A percentile compares a stretch with the other conserved stretches of the same genome.
Conservation (phyloP, 2,113 vertebrate species). For the Nyctereutes procyonoides region DNA sequence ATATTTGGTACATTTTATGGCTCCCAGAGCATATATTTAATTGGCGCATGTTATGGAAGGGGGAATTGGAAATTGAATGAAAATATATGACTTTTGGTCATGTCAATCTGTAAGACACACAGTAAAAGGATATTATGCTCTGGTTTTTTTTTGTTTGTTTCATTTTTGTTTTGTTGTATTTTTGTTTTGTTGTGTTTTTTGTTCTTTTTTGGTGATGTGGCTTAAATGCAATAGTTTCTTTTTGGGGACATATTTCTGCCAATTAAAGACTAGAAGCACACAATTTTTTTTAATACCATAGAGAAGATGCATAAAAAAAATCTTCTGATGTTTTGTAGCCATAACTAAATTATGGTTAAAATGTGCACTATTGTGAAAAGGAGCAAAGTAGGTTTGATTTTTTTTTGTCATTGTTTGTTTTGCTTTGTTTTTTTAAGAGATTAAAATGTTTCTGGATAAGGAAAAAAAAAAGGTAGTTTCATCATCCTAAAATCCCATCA, state of each 20-base stretch:
- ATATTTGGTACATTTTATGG: constrained; percentile 88
- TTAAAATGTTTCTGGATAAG: constrained; percentile 87
- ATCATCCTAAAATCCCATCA: not conserved
- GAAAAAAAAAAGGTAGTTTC: constrained; percentile 47
- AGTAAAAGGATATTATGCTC: constrained; percentile 87
- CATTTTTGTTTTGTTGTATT: not conserved
- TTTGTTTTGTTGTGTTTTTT: constrained; percentile 69
- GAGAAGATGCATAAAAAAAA: constrained; percentile 81
- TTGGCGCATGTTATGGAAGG: constrained; percentile 82
- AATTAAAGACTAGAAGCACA: constrained; percentile 86
- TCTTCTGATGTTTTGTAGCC: constrained; percentile 88
- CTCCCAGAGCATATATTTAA: constrained; percentile 86
- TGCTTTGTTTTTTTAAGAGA: constrained; percentile 82
- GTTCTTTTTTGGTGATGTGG: constrained; percentile 86
- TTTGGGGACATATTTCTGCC: constrained; percentile 88
- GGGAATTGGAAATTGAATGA: constrained; percentile 78
- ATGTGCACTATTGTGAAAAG: constrained; percentile 90
- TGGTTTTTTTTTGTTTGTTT: constrained; percentile 82
- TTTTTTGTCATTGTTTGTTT: constrained; percentile 70
- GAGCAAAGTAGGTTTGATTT: constrained; percentile 84
- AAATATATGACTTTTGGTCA: constrained; percentile 70
- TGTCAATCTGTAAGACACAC: constrained; percentile 79
- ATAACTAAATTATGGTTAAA: constrained; percentile 89
- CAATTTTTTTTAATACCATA: constrained; percentile 83
- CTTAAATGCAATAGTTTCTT: constrained; percentile 88